Conservation (phyloP, 2,797 vertebrate species). For the Siniperca obscura region DNA sequence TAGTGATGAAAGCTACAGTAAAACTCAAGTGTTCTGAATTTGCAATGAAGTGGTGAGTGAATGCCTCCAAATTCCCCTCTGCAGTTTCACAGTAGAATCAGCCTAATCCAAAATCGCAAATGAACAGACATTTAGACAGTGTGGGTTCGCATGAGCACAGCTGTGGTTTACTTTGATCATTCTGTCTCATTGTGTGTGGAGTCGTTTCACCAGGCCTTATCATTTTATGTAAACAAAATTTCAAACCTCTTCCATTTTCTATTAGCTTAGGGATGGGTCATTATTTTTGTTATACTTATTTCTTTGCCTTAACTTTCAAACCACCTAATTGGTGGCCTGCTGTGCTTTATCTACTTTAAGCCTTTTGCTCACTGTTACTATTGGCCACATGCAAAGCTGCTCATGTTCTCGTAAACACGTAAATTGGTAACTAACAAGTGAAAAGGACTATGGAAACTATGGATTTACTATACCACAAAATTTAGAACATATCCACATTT, state of each 20-base stretch:
- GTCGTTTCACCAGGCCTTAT: conserved; percentile 7
- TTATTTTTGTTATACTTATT: neutral
- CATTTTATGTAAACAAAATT: conserved; percentile 20
- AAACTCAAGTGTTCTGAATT: conserved; percentile 73
- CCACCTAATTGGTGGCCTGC: neutral
- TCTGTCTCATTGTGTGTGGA: neutral
- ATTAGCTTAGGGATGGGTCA: neutral
- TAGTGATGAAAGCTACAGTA: conserved; percentile 72
- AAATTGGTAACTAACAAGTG: neutral
- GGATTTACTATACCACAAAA: no score
- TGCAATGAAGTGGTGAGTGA: conserved; percentile 57
- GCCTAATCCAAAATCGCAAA: conserved; percentile 37
- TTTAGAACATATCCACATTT: no score
- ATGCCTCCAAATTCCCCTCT: conserved; percentile 40
- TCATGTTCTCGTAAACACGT: neutral
- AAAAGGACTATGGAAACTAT: neutral
- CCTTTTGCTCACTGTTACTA: conserved; percentile 9
- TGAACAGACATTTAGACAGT: conserved; percentile 35
- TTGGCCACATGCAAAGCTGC: neutral
- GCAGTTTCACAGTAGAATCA: conserved; percentile 39
- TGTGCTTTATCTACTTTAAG: neutral
- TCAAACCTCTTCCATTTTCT: neutral
- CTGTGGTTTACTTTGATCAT: conserved; percentile 49
- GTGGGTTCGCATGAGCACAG: conserved; percentile 14
- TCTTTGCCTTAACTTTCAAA: conserved; percentile 8